Percentiles rank a stretch among this genome's conserved stretches.
Conservation (phyloP, 2,888 invertebrate species). For the Synergus itoensis region DNA sequence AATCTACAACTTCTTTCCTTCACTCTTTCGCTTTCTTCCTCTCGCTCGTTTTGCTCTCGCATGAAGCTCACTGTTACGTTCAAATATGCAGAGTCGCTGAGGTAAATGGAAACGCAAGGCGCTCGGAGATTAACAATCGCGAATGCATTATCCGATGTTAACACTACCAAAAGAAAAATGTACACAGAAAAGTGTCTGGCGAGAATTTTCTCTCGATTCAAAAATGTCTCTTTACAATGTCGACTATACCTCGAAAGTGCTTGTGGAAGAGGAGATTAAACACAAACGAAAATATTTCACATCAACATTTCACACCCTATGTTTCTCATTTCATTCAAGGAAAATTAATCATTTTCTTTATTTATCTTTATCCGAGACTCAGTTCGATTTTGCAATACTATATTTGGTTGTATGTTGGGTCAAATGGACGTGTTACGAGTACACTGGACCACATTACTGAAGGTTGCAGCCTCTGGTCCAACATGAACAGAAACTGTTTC, state of each 20-base stretch:
- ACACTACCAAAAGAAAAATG: neutral
- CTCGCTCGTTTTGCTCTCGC: conserved; percentile 35
- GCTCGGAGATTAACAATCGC: conserved; percentile 21
- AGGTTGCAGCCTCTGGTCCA: neutral
- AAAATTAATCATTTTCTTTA: neutral
- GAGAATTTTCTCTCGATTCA: neutral
- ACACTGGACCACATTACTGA: too few relatives aligned
- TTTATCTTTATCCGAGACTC: neutral
- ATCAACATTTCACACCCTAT: neutral
- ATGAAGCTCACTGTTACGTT: conserved; percentile 26
- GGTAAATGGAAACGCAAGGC: conserved; percentile 15
- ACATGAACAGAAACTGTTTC: neutral
- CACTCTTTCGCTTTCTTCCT: conserved; percentile 44
- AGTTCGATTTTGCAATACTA: too few relatives aligned
- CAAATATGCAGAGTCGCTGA: conserved; percentile 22
- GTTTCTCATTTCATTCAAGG: neutral
- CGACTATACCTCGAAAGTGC: neutral
- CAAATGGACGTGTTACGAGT: too few relatives aligned
- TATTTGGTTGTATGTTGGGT: too few relatives aligned
- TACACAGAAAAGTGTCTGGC: neutral
- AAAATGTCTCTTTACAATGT: neutral
- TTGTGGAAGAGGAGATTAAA: neutral
- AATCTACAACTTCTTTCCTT: conserved; percentile 54
- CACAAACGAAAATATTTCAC: neutral
- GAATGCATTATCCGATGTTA: conserved; percentile 25